These are phyloP conservation scores for Drosophila niveifrons DNA, from an alignment of 2,888 invertebrate genomes.

Conservation along the genomic window DNA sequence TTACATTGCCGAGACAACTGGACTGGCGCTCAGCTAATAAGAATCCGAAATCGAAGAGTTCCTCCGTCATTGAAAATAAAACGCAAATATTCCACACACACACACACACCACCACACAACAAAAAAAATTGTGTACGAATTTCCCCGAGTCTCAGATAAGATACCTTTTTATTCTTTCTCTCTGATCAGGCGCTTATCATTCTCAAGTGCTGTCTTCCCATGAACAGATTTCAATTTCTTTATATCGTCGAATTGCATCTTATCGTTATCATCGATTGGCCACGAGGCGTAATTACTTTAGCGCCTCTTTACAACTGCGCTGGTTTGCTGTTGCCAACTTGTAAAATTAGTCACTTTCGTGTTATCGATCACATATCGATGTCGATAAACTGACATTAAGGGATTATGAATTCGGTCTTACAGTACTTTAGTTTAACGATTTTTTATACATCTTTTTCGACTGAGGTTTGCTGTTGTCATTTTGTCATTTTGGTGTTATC, in stretches of 20 bases:
- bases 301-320: not conserved
- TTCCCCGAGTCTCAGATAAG: conserved; percentile 26
- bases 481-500: no score
- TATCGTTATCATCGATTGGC: conserved; percentile 8
- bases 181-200: not conserved
- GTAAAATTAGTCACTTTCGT: not conserved
- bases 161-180: conserved; percentile 13
- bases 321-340: not conserved
- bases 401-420: no score
- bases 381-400: no score
- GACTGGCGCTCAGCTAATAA: conserved; percentile 36
- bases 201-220: conserved; percentile 6
- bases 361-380: conserved; percentile 6
- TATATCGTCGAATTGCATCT: conserved; percentile 1
- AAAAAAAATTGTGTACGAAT: not conserved
- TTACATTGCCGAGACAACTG: conserved; percentile 71
- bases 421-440: no score
- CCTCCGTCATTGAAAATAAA: conserved; percentile 25
- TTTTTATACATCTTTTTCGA: no score
- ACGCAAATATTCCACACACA: conserved; percentile 24
- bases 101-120: not conserved
- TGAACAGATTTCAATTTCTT: not conserved
- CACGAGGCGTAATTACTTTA: not conserved
- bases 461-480: no score
- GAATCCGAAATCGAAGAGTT: not conserved